A percentile compares a stretch with the other conserved stretches of the same genome.
phyloP scores from a whole-genome alignment of 2,888 invertebrate genomes.

The Melanotus villosus region DNA sequence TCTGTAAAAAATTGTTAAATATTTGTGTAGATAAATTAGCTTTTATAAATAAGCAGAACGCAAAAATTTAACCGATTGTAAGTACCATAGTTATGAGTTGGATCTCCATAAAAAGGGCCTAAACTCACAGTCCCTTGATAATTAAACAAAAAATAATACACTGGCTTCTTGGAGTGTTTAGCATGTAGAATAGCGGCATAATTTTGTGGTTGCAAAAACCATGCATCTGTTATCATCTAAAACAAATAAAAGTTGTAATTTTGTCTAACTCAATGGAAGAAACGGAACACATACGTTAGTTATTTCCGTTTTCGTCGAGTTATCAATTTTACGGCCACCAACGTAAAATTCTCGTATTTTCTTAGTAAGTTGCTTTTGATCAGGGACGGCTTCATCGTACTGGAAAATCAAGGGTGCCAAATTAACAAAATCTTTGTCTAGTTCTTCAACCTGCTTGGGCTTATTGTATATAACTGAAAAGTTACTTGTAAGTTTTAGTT shows the following conservation, averaged over 20 bases:
- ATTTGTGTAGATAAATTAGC: no score
- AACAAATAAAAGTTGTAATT: slow-evolving; percentile 51
- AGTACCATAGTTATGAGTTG: slow-evolving; percentile 74
- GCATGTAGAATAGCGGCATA: slow-evolving; percentile 74
- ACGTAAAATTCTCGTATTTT: slow-evolving; percentile 69
- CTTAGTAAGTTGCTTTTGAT: slow-evolving; percentile 57
- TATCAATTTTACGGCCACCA: slow-evolving; percentile 62
- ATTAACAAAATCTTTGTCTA: slow-evolving; percentile 67
- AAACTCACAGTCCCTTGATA: slow-evolving; percentile 76
- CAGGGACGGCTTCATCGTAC: slow-evolving; percentile 64
- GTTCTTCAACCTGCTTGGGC: slow-evolving; percentile 61
- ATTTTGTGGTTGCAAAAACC: slow-evolving; percentile 77
- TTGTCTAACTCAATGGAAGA: no score
- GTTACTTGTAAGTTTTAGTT: no score
- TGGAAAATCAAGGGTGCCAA: slow-evolving; percentile 67
- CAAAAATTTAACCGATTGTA: not conserved
- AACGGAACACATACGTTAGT: slow-evolving; percentile 62
- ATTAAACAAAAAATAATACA: slow-evolving; percentile 78
- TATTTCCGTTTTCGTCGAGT: slow-evolving; percentile 60
- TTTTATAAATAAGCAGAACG: not conserved
- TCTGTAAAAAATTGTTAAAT: no score
- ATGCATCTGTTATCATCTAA: slow-evolving; percentile 81
- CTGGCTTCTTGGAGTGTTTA: slow-evolving; percentile 70
- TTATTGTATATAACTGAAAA: slow-evolving; percentile 59
- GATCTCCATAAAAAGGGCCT: slow-evolving; percentile 53